Percentiles rank a stretch among this genome's conserved stretches.
phyloP scores from a whole-genome alignment of 2,888 invertebrate species.

The Archips crataeganus region DNA sequence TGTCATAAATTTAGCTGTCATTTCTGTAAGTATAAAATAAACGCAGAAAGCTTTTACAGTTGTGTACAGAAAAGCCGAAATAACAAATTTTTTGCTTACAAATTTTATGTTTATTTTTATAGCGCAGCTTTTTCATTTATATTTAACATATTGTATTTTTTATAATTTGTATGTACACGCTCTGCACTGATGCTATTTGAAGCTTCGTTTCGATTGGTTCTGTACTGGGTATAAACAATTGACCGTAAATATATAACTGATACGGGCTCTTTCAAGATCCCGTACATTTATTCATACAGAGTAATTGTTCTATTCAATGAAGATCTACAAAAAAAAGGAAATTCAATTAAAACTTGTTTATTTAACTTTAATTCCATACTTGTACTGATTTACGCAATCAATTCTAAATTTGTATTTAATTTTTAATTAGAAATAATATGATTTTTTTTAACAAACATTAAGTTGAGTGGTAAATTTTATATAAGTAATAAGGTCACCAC shows the following conservation, averaged over 20 bases:
- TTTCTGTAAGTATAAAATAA: too few relatives aligned
- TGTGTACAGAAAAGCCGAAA: not conserved
- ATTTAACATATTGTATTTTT: not conserved
- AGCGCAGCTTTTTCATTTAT: constrained; percentile 7
- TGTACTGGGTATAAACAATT: not conserved
- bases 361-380: too few relatives aligned
- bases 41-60: not conserved
- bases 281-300: not conserved
- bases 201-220: not conserved
- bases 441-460: too few relatives aligned
- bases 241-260: not conserved
- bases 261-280: not conserved
- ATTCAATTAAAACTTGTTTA: too few relatives aligned
- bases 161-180: constrained; percentile 4
- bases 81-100: too few relatives aligned
- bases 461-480: too few relatives aligned
- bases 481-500: too few relatives aligned
- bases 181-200: constrained; percentile 4
- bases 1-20: too few relatives aligned
- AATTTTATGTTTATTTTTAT: not conserved
- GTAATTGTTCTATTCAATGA: not conserved
- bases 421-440: too few relatives aligned
- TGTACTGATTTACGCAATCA: too few relatives aligned
- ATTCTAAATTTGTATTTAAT: too few relatives aligned
- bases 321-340: too few relatives aligned